A percentile compares a stretch with the other conserved stretches of the same genome.
phyloP scores from a whole-genome alignment of 2,113 vertebrate species.

The Muscicapa adusta region DNA sequence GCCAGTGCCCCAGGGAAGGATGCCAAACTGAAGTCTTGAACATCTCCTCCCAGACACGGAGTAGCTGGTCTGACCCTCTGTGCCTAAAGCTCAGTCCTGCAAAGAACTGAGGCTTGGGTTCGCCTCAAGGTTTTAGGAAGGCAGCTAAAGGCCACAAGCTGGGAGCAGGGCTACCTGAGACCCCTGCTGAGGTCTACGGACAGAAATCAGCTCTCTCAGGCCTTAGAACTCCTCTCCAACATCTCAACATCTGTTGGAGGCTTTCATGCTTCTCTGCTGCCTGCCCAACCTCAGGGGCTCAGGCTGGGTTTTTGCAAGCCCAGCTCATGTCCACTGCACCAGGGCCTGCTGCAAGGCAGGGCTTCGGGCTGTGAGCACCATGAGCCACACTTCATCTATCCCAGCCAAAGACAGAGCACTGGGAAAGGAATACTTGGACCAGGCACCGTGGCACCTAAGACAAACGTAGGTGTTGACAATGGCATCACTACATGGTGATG shows the following conservation, averaged over 20 bases:
- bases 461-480: neutral
- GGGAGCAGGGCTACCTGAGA: neutral
- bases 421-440: neutral
- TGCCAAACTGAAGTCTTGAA: neutral
- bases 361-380: neutral
- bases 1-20: neutral
- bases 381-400: neutral
- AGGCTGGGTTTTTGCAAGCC: neutral
- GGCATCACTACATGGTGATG: neutral
- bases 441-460: neutral
- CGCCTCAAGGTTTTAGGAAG: neutral
- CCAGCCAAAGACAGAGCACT: neutral
- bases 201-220: neutral
- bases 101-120: neutral
- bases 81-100: neutral
- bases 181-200: neutral
- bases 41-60: neutral
- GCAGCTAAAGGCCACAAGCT: neutral
- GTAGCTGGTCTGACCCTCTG: neutral
- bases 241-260: neutral
- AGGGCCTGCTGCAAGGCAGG: neutral
- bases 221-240: neutral
- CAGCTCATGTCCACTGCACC: neutral
- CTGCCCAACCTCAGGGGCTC: neutral
- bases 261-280: neutral